These are phyloP conservation scores for Cabera pusaria DNA, from an alignment of 2,888 invertebrate species.

Conservation along the genomic window DNA sequence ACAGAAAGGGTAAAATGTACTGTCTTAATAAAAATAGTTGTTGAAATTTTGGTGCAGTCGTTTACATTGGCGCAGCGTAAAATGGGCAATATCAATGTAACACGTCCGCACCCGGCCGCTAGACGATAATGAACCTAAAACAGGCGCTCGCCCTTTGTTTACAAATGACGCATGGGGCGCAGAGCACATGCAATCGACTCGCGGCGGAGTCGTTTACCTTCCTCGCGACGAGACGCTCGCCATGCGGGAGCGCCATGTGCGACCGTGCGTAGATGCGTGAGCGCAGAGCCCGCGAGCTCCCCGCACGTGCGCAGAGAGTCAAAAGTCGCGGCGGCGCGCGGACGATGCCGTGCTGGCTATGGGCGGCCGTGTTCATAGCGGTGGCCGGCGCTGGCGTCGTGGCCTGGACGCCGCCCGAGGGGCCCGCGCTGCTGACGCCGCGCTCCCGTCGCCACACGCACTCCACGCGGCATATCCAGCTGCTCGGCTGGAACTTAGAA, in stretches of 20 bases:
- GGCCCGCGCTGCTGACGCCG: slow-evolving; percentile 41
- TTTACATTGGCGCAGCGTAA: slow-evolving; percentile 25
- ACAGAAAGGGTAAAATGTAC: too few species aligned
- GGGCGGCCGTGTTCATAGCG: slow-evolving; percentile 62
- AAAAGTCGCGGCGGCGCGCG: slow-evolving; percentile 70
- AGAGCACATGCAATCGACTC: slow-evolving; percentile 72
- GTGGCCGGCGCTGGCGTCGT: slow-evolving; percentile 51
- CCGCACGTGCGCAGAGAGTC: slow-evolving; percentile 57
- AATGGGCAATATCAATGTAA: slow-evolving; percentile 44
- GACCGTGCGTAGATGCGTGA: slow-evolving; percentile 68
- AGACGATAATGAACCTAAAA: slow-evolving; percentile 65
- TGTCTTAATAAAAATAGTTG: neutral
- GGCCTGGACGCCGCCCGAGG: slow-evolving; percentile 50
- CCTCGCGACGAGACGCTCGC: slow-evolving; percentile 75
- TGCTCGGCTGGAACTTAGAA: slow-evolving; percentile 69
- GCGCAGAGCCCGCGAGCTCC: slow-evolving; percentile 63
- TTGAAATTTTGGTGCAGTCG: slow-evolving; percentile 19
- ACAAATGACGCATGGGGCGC: slow-evolving; percentile 76
- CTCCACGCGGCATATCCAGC: slow-evolving; percentile 51
- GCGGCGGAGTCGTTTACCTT: slow-evolving; percentile 80
- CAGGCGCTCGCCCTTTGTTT: slow-evolving; percentile 77
- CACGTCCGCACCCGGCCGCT: slow-evolving; percentile 32
- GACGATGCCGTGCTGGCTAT: slow-evolving; percentile 69
- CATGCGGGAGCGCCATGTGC: slow-evolving; percentile 44
- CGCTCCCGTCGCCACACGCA: slow-evolving; percentile 45